Evolutionary conservation across 2,888 invertebrate genomes (phyloP), one percentile per base, ranked within the genome.

Genomic region (Gerris lacustris): DNA sequence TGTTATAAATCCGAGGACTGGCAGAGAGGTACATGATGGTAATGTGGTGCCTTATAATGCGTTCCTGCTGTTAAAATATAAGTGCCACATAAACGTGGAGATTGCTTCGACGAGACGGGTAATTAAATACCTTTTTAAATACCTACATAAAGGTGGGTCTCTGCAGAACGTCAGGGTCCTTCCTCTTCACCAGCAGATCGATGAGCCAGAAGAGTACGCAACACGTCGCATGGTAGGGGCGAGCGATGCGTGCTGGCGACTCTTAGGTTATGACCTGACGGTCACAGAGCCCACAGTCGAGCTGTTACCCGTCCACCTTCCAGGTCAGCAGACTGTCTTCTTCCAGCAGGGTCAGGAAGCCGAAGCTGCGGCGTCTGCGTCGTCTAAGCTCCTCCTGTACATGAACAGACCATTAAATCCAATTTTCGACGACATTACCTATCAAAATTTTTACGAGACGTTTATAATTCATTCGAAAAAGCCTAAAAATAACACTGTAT

Each of bases 131-230:
- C 45, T 72, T 6, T 72, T 72, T 18, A 72, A 71, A 45, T 72
- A 72, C 43, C 45, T 72, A 2, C 45, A 62, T 18, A 72, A 71
- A 62, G 72, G 71, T 5, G 66, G 63, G 31, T 71, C 71, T n/a
- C 69, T 71, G 5, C 67, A 69, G 6, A 68, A 62, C 17, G 69
- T 72, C 11, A 31, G 4, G 9, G 70, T 72, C 11, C 18, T 63
- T 45, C 63, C 55, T 17, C 45, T 69, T 5, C 44, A 62, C 6
- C 5, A 69, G 11, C 67, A 70, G 15, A 62, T 45, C 11, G 68
- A 74, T 55, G 73, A 73, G 44, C 64, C 70, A 6, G 70, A 74
- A 55, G 63, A 74, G 17, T 74, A 73, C 68, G 72, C 69, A 9
- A 72, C 73, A 2, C 67, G 66, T 11, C 6, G 73, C 5, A 67